Percentiles rank a stretch among this genome's conserved stretches.
phyloP scores from a whole-genome alignment of 2,113 vertebrate species.

The Datnioides undecimradiatus region DNA sequence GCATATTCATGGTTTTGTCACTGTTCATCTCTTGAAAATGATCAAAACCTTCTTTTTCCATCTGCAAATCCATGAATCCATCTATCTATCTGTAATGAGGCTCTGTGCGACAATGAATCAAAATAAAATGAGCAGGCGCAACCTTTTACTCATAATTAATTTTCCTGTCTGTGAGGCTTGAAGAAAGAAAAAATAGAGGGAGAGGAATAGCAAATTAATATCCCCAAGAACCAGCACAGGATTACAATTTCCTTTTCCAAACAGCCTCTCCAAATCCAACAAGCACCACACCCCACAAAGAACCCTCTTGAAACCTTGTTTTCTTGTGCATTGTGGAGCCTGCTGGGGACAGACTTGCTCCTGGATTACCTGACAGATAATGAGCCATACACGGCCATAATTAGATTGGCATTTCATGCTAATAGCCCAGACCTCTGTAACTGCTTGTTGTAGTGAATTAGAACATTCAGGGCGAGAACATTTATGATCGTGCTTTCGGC shows the following conservation, averaged over 20 bases:
- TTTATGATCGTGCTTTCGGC: slow-evolving; percentile 40
- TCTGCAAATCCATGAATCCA: slow-evolving; percentile 24
- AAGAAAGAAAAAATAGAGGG: neutral
- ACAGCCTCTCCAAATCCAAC: slow-evolving; percentile 39
- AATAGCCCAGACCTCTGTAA: slow-evolving; percentile 68
- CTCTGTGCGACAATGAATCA: slow-evolving; percentile 32
- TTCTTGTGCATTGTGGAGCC: slow-evolving; percentile 1
- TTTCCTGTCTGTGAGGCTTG: slow-evolving; percentile 34
- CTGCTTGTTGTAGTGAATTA: slow-evolving; percentile 67
- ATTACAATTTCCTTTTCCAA: slow-evolving; percentile 19
- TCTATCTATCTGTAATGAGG: slow-evolving; percentile 25
- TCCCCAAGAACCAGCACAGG: slow-evolving; percentile 11
- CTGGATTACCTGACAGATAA: slow-evolving; percentile 67
- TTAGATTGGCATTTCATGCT: slow-evolving; percentile 79
- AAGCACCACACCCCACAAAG: slow-evolving; percentile 25
- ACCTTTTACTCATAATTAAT: slow-evolving; percentile 50
- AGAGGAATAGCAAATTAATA: slow-evolving; percentile 27
- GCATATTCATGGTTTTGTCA: neutral
- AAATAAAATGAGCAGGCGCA: slow-evolving; percentile 24
- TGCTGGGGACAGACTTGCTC: slow-evolving; percentile 34
- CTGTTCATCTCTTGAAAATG: neutral
- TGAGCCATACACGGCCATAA: slow-evolving; percentile 67
- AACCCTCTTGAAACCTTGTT: slow-evolving; percentile 51
- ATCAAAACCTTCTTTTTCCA: slow-evolving; percentile 30
- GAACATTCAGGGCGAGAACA: slow-evolving; percentile 65